These are phyloP conservation scores for Poeciliopsis turneri DNA, from an alignment of 2,797 vertebrate genomes.

Conservation along the genomic window DNA sequence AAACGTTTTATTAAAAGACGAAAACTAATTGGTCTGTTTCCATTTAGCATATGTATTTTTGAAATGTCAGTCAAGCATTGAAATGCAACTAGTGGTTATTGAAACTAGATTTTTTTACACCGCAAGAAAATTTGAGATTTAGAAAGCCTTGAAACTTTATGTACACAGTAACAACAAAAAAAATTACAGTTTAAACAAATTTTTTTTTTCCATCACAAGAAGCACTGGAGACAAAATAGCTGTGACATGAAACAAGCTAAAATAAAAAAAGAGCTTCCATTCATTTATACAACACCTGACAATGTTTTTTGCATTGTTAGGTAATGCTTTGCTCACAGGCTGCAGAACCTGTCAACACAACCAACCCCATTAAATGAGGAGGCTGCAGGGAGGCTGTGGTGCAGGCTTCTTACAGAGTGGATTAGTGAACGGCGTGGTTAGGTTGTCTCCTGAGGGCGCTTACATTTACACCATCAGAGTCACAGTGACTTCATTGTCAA, in stretches of 20 bases:
- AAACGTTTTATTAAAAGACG: too few relatives aligned
- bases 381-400: constrained; percentile 40
- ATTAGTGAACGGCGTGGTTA: constrained; percentile 48
- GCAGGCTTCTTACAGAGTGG: constrained; percentile 43
- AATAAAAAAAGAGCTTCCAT: constrained; percentile 27
- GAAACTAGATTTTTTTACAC: background rate
- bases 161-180: background rate
- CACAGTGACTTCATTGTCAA: constrained; percentile 65
- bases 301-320: constrained; percentile 82
- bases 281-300: constrained; percentile 67
- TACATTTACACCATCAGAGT: constrained; percentile 59
- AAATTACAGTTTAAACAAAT: background rate
- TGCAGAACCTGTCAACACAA: constrained; percentile 75
- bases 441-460: constrained; percentile 61
- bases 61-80: too few relatives aligned
- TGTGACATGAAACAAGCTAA: constrained; percentile 12
- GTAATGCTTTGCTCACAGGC: constrained; percentile 68
- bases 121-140: background rate
- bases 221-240: constrained; percentile 27
- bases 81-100: background rate
- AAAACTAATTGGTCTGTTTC: too few relatives aligned
- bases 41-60: too few relatives aligned
- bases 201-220: constrained; percentile 21
- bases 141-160: background rate
- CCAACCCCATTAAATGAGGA: constrained; percentile 64